These are phyloP conservation scores for Plumapathes pennacea DNA, from an alignment of 92 coral and sea anemone species.

Conservation along the genomic window DNA sequence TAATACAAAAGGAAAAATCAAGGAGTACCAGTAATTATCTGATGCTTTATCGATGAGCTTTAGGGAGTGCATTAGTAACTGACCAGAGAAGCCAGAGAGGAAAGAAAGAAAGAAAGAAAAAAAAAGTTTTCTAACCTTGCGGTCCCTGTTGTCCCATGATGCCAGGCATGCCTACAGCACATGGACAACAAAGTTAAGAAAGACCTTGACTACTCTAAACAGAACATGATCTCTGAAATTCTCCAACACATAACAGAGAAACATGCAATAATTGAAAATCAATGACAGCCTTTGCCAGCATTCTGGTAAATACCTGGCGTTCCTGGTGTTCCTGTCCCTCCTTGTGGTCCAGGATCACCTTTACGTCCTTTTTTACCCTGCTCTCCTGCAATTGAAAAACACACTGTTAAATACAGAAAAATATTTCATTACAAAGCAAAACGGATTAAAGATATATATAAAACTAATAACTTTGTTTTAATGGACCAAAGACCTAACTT, in stretches of 20 bases:
- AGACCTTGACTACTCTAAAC: background rate
- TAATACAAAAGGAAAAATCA: too few relatives aligned
- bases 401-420: too few relatives aligned
- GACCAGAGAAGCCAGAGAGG: slow-evolving; percentile 48
- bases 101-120: background rate
- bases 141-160: slow-evolving; percentile 52
- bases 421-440: too few relatives aligned
- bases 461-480: too few relatives aligned
- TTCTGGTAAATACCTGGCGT: slow-evolving; percentile 22
- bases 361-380: slow-evolving; percentile 5
- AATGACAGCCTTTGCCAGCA: too few relatives aligned
- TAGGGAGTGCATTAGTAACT: too few relatives aligned
- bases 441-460: too few relatives aligned
- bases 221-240: background rate
- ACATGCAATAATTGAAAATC: background rate
- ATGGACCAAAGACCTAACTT: too few relatives aligned
- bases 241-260: background rate
- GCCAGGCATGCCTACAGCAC: slow-evolving; percentile 47
- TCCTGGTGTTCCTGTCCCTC: slow-evolving; percentile 34
- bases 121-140: slow-evolving; percentile 31
- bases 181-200: background rate
- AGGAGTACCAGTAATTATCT: too few relatives aligned
- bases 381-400: too few relatives aligned
- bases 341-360: slow-evolving; percentile 26
- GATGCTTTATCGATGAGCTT: too few relatives aligned